A percentile compares a stretch with the other conserved stretches of the same genome.
Conservation (phyloP, 2,797 vertebrate genomes). For the Dromococcyx pavoninus region DNA sequence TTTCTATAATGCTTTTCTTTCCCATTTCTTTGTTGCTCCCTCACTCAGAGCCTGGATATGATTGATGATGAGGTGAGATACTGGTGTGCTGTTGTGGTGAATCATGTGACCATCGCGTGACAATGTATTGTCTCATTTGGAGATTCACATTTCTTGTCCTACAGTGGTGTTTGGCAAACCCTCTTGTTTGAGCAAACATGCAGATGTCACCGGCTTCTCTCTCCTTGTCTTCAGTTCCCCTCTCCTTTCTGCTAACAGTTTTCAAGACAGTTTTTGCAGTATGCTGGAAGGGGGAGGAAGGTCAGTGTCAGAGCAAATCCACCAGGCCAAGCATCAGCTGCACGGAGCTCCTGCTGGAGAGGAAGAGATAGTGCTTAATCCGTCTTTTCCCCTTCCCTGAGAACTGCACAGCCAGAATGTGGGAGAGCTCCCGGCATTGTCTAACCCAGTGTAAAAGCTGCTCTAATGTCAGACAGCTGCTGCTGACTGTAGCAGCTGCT, state of each 20-base stretch:
- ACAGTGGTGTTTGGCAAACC: not conserved
- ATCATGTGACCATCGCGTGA: not conserved
- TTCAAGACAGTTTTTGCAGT: not conserved
- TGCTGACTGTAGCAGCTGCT: slow-evolving; percentile 9
- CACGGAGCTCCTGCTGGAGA: not conserved
- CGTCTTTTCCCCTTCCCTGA: not conserved
- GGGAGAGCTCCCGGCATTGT: not conserved
- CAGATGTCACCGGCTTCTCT: not conserved
- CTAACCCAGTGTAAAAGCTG: not conserved
- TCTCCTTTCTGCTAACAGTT: not conserved
- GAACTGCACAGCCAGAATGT: not conserved
- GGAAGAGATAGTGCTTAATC: not conserved
- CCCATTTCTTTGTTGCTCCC: slow-evolving; percentile 76
- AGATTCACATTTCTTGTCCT: not conserved
- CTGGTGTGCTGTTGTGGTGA: slow-evolving; percentile 52
- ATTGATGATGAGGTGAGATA: slow-evolving; percentile 98
- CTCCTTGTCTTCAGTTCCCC: not conserved
- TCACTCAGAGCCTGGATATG: slow-evolving; percentile 96
- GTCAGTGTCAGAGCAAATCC: not conserved
- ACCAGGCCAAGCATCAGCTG: not conserved
- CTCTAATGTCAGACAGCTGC: slow-evolving; percentile 8
- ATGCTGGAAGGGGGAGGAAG: not conserved
- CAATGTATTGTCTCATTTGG: not conserved
- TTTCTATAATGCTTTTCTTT: slow-evolving; percentile 77
- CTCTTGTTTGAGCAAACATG: not conserved